A percentile compares a stretch with the other conserved stretches of the same genome.
These are phyloP conservation scores for Bradypodion ventrale DNA, from an alignment of 2,797 vertebrate species.

Conservation along the genomic window DNA sequence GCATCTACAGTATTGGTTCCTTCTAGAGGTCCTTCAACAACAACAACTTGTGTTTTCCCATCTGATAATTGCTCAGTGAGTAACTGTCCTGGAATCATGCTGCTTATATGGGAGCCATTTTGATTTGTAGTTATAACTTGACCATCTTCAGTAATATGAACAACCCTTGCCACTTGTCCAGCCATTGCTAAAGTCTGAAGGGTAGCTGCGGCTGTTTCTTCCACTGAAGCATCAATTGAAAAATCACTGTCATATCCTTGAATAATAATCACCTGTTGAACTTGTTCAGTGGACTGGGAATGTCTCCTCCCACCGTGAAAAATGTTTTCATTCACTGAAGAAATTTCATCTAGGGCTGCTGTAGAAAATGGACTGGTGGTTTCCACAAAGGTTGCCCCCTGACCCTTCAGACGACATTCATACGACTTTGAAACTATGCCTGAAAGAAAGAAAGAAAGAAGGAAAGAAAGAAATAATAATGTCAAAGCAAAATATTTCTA, in stretches of 20 bases:
- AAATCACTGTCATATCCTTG: constrained; percentile 87
- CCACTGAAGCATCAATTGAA: constrained; percentile 86
- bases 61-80: constrained; percentile 73
- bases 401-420: constrained; percentile 95
- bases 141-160: constrained; percentile 94
- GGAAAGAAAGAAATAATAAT: not conserved
- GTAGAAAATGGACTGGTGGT: constrained; percentile 79
- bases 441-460: constrained; percentile 67
- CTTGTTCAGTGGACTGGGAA: constrained; percentile 71
- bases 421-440: constrained; percentile 98
- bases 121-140: constrained; percentile 88
- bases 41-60: constrained; percentile 86
- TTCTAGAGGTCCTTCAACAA: constrained; percentile 80
- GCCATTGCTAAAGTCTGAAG: constrained; percentile 95
- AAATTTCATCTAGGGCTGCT: constrained; percentile 71
- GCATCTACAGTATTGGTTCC: constrained; percentile 60
- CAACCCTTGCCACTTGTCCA: constrained; percentile 90
- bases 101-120: constrained; percentile 70
- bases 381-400: constrained; percentile 94
- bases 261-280: constrained; percentile 97
- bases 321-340: constrained; percentile 67
- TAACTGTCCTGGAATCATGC: constrained; percentile 72
- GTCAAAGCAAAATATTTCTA: not conserved
- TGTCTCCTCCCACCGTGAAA: constrained; percentile 57
- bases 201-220: constrained; percentile 93